Evolutionary conservation across 2,888 invertebrate species (phyloP).

Genomic region (Sminthurinus aureus): DNA sequence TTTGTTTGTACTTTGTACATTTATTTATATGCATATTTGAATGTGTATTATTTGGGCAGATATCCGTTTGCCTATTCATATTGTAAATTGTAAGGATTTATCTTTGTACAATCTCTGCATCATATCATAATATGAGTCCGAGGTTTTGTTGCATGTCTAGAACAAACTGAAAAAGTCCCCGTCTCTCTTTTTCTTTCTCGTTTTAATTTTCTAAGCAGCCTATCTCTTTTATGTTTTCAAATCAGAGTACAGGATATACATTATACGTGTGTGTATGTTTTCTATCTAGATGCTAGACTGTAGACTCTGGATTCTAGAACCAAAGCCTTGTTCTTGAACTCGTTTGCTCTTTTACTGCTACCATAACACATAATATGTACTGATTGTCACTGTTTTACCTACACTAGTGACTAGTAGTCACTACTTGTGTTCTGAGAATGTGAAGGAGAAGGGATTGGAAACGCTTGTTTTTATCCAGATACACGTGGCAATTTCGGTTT

Average conservation of each 20-base stretch:
- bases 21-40: no score
- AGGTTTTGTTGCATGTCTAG: slow-evolving; percentile 1
- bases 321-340: neutral
- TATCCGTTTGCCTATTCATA: no score
- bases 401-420: neutral
- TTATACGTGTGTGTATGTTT: no score
- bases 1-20: no score
- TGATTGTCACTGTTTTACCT: slow-evolving; percentile 21
- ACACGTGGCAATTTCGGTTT: slow-evolving; percentile 40
- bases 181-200: neutral
- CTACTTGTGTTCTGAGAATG: neutral
- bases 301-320: no score
- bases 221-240: neutral
- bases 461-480: slow-evolving; percentile 40
- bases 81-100: no score
- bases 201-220: no score
- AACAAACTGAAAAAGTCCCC: neutral
- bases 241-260: no score
- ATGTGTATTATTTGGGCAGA: no score
- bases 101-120: no score
- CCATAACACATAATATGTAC: neutral
- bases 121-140: no score
- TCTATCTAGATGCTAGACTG: no score
- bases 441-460: slow-evolving; percentile 23
- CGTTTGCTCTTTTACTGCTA: neutral